These are phyloP conservation scores for Venturia canescens DNA, from an alignment of 1,140 invertebrate genomes.

Conservation along the genomic window DNA sequence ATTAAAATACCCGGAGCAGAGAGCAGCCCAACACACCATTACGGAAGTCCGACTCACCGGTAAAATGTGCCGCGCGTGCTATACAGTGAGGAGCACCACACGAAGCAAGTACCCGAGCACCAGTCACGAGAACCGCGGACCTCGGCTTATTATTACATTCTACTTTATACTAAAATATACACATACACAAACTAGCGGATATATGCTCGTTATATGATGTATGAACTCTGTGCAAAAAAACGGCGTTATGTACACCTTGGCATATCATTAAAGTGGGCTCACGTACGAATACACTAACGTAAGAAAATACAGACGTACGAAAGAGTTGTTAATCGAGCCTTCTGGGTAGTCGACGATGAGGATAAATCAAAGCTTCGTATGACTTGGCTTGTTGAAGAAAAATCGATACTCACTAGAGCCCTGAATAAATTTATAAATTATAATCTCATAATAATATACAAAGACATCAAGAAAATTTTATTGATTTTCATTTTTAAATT, in stretches of 20 bases:
- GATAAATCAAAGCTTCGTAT: conserved; percentile 17
- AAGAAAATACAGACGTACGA: background rate
- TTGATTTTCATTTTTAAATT: background rate
- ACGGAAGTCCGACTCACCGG: conserved; percentile 42
- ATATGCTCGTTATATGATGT: conserved; percentile 35
- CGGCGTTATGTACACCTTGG: conserved; percentile 22
- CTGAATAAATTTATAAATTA: background rate
- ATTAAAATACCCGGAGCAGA: conserved; percentile 63
- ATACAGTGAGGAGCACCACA: background rate
- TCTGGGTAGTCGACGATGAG: background rate
- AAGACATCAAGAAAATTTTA: background rate
- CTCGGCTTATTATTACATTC: conserved; percentile 37
- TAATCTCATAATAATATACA: background rate
- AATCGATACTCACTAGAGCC: background rate
- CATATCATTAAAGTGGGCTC: conserved; percentile 6
- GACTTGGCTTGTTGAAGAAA: background rate
- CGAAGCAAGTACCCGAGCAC: background rate
- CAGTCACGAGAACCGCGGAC: conserved; percentile 25
- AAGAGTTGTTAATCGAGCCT: conserved; percentile 23
- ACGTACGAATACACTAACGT: background rate
- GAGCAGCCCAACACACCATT: conserved; percentile 11
- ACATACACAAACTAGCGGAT: background rate
- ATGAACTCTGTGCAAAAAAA: conserved; percentile 29
- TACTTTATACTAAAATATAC: conserved; percentile 18
- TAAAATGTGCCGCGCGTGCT: conserved; percentile 37